Base-by-base conservation (phyloP, 2,888 invertebrate species). In the Polietes domitor region DNA sequence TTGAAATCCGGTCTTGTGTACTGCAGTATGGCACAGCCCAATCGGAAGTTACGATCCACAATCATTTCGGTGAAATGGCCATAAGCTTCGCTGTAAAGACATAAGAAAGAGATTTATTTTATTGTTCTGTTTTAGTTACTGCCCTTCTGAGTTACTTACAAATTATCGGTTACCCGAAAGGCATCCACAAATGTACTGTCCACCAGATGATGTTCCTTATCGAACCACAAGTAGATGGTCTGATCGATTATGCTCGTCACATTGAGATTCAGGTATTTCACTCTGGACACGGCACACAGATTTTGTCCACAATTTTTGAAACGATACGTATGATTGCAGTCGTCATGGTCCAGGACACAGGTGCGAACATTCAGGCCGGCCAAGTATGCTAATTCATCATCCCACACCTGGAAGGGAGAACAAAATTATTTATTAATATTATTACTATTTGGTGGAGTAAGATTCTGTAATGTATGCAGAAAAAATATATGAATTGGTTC, bases 1-100 rank as follows among this genome's bases (percentile, higher is more conserved):
- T 89, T 89, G 83, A 90, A 89, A 61, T 90, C 90, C 9, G 89
- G 89, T 0, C 91, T 87, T 2, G 92, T 91, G 73, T 89, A 92
- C 0, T 89, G 88, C 84, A 92, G 87, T 10, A 91, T 89, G 2
- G 90, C 91, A 85, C 92, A 92, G 24, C 92, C 92, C n/a, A 92
- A 85, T 74, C 89, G 89, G 0, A 89, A 90, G 55, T 89, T 91
- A 0, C 90, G 89, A 86, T 92, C 92, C 41, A 91, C 90, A 58
- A 90, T 88, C 81, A 92, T 89, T 86, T 91, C 92, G 0, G 90
- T 90, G 88, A 92, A 92, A 76, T 92, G 92, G 0, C 92, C 92
- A 86, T 92, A 92, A 78, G 89, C 89, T 87, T 91, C 90, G 74
- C 92, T 92, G 77, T 0, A 74, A 17, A 58, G 43, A 41, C 41